Base-by-base conservation (phyloP, 2,888 invertebrate species). In the Euphydryas editha region DNA sequence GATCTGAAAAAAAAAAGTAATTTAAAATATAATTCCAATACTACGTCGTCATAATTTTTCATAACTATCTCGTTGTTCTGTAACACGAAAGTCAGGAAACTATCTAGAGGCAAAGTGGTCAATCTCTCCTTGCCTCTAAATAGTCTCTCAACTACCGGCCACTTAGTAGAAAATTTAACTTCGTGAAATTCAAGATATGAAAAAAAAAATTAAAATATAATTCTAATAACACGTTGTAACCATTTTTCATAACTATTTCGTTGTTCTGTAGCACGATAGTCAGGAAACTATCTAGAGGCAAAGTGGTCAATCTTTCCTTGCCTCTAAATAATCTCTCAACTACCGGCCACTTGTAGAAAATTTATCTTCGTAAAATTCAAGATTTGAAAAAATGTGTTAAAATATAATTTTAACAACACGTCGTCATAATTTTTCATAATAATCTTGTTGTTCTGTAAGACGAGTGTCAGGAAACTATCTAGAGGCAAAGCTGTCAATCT, bases 21-120 rank as follows among this genome's bases (percentile, higher is more conserved):
- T n/a, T n/a, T n/a, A 2, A 30, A 30, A 4, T 30, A 30, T 0
- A 30, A 3, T 30, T 3, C n/a, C n/a, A n/a, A n/a, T n/a, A n/a
- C n/a, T n/a, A n/a, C n/a, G n/a, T n/a, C n/a, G n/a, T n/a, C n/a
- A n/a, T n/a, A n/a, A n/a, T n/a, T n/a, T n/a, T n/a, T n/a, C n/a
- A n/a, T 13, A 39, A 56, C 42, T 7, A 11, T 18, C 5, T 42
- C 18, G 24, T n/a, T n/a, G 24, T 20, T 24, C 17, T 13, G 42
- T 42, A n/a, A 17, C 4, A n/a, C 10, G 15, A 21, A 11, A 46
- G 17, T 46, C 15, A 17, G 6, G n/a, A 47, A 30, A 21, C 46
- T 59, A 24, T 46, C 46, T 46, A 46, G 59, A 59, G 59, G 59
- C 59, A 58, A 18, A 58, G 24, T 58, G 3, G 58, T 24, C 10